Conservation (phyloP, 2,113 vertebrate genomes). For the Synodontis membranacea region DNA sequence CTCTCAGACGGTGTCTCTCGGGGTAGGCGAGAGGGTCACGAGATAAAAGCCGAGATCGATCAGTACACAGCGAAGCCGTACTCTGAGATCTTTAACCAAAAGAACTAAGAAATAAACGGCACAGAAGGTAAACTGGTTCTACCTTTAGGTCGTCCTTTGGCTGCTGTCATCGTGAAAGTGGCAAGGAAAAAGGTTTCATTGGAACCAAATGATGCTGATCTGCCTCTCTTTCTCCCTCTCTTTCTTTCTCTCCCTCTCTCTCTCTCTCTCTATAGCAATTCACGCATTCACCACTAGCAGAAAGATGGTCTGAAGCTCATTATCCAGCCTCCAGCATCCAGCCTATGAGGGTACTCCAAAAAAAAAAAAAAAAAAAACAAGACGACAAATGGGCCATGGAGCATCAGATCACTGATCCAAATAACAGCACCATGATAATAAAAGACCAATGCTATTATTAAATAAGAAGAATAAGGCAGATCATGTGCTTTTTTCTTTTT, state of each 20-base stretch:
- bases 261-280: slow-evolving; percentile 54
- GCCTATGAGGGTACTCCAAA: slow-evolving; percentile 15
- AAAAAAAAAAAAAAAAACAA: too few species aligned
- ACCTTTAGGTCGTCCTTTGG: slow-evolving; percentile 83
- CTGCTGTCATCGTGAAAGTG: slow-evolving; percentile 79
- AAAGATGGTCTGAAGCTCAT: slow-evolving; percentile 63
- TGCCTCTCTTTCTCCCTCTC: slow-evolving; percentile 42
- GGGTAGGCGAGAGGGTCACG: slow-evolving; percentile 28
- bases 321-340: slow-evolving; percentile 36
- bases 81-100: neutral
- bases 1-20: slow-evolving; percentile 13
- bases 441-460: neutral
- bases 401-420: slow-evolving; percentile 18
- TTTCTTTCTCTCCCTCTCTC: slow-evolving; percentile 45
- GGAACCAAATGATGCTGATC: slow-evolving; percentile 72
- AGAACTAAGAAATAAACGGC: neutral
- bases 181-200: slow-evolving; percentile 71
- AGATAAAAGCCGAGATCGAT: slow-evolving; percentile 37
- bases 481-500: too few species aligned
- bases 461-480: neutral
- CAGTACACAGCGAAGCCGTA: neutral
- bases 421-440: neutral
- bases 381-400: slow-evolving; percentile 8
- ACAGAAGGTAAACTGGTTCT: slow-evolving; percentile 50
- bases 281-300: slow-evolving; percentile 53